A percentile compares a stretch with the other conserved stretches of the same genome.
Evolutionary conservation across 1,140 invertebrate species (phyloP).

Genomic region (Dendrolimus punctatus): DNA sequence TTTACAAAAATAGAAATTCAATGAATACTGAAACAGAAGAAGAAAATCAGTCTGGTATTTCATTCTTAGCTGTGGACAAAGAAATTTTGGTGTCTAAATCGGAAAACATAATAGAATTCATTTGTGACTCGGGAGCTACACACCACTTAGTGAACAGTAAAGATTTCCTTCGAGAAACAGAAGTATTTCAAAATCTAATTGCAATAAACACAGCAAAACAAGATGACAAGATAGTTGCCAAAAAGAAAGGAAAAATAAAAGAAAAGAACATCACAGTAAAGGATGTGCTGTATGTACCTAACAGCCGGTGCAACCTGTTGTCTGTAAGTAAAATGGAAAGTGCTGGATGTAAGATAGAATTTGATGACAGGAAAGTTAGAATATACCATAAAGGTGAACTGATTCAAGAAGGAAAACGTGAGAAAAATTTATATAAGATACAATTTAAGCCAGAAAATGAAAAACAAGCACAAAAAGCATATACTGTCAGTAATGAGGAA

Average conservation of each 20-base stretch:
- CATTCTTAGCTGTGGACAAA: too few relatives aligned
- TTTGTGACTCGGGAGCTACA: neutral
- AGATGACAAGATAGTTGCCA: neutral
- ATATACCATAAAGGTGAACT: constrained; percentile 1
- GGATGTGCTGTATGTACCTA: constrained; percentile 1
- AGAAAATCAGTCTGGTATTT: too few relatives aligned
- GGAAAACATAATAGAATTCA: neutral
- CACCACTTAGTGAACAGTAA: neutral
- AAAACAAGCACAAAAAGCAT: neutral
- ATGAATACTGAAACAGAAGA: too few relatives aligned
- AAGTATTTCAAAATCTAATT: neutral
- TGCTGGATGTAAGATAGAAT: neutral
- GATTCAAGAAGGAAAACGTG: neutral
- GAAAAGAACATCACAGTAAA: neutral
- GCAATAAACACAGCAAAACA: constrained; percentile 1
- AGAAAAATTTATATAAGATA: constrained; percentile 1
- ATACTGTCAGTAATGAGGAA: neutral
- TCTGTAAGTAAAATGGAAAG: constrained; percentile 1
- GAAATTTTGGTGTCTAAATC: too few relatives aligned
- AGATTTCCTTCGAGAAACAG: neutral
- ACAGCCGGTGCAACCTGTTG: neutral
- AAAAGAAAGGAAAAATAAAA: constrained; percentile 1
- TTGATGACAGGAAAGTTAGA: constrained; percentile 1
- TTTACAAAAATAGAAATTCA: too few relatives aligned
- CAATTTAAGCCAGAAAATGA: neutral